Evolutionary conservation across 2,888 invertebrate species (phyloP).

Genomic region (Arctia plantaginis): DNA sequence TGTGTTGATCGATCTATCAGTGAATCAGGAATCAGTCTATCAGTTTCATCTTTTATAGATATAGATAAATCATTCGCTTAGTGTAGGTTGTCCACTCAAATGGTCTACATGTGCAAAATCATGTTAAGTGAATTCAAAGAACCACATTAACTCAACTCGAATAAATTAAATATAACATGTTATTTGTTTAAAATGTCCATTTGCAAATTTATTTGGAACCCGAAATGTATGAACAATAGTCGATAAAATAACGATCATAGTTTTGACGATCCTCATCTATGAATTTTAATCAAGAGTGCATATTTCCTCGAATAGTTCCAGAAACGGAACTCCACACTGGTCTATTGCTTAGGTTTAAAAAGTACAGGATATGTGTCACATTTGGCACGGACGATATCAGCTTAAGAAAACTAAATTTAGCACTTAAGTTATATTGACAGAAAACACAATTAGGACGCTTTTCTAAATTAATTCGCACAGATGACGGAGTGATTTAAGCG

Average conservation of each 20-base stretch:
- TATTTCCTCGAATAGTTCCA: conserved; percentile 47
- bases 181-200: not conserved
- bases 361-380: conserved; percentile 12
- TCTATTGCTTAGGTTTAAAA: conserved; percentile 34
- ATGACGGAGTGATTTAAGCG: too few species aligned
- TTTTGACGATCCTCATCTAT: conserved; percentile 41
- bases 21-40: too few species aligned
- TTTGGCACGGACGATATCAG: not conserved
- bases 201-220: conserved; percentile 24
- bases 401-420: not conserved
- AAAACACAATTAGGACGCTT: not conserved
- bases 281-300: conserved; percentile 49
- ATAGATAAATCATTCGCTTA: conserved; percentile 1
- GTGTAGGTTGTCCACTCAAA: not conserved
- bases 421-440: not conserved
- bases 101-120: conserved; percentile 4
- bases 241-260: conserved; percentile 44
- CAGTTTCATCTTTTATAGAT: too few species aligned
- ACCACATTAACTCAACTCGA: not conserved
- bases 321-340: conserved; percentile 45
- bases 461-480: not conserved
- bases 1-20: too few species aligned
- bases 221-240: conserved; percentile 46
- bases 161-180: not conserved
- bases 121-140: conserved; percentile 1